Evolutionary conservation across 2,888 invertebrate genomes (phyloP), one percentile per base, ranked within the genome.

Genomic region (Macaria notata): DNA sequence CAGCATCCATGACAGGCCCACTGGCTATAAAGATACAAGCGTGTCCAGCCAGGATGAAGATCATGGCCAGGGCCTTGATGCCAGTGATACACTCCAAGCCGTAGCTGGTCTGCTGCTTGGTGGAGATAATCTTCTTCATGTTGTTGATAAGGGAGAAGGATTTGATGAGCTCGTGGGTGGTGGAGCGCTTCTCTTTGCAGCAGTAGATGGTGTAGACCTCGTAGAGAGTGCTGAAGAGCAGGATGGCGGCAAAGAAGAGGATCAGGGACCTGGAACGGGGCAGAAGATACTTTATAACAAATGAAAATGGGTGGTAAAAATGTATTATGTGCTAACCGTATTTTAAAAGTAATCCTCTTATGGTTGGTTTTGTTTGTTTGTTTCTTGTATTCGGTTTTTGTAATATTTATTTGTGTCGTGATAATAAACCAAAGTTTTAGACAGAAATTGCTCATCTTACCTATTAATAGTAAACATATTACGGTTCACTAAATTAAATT

Each of bases 31-130:
- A 95, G 46, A 94, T 81, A 39, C 95, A 84, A 0, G 94, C 93
- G 73, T 95, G 95, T 0, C 95, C 95, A 39, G 88, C 87, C 4
- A 95, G 82, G 48, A 95, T 95, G 48, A 95, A 90, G 0, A 92
- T 64, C 95, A 95, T 95, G 0, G 94, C 93, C 48, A 95, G 71
- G 9, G 94, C 92, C 72, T 94, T 95, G 42, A 95, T 93, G 0
- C 94, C 94, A 47, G 93, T 92, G 49, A 94, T 86, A 68, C 94
- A 94, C 63, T 94, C 94, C 53, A 95, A 79, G 31, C 94, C 94
- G 7, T 94, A 74, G 38, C 92, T 91, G 48, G 93, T 93, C 46
- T 92, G 86, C 53, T 92, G 89, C 61, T 93, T 93, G 0, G 93
- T 92, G 0, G 92, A 88, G 31, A 93, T 79, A 30, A 94, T 89